A percentile compares a stretch with the other conserved stretches of the same genome.
Conservation (phyloP, 2,797 vertebrate genomes). For the Melanotaenia boesemani region DNA sequence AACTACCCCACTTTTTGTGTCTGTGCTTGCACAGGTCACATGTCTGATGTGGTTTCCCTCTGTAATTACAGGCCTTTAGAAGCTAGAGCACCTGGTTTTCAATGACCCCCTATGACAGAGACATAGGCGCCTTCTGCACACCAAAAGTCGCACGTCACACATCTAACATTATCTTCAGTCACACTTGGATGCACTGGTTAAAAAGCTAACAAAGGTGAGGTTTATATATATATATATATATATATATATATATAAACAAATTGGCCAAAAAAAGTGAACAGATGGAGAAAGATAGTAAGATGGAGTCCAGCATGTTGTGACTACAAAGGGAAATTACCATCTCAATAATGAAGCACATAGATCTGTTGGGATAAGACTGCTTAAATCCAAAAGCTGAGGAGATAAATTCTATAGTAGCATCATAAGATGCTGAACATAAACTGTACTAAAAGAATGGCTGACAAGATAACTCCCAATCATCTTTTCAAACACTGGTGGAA, state of each 20-base stretch:
- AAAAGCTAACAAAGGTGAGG: constrained; percentile 29
- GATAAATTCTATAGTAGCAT: not conserved
- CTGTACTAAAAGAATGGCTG: not conserved
- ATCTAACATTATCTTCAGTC: constrained; percentile 61
- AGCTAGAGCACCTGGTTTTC: constrained; percentile 76
- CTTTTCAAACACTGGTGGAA: not conserved
- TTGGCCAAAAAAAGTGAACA: not conserved
- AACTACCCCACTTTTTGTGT: constrained; percentile 54
- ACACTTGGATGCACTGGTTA: constrained; percentile 53
- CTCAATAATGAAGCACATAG: not conserved
- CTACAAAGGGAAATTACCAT: too few species aligned
- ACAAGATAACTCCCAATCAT: not conserved
- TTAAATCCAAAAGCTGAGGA: not conserved
- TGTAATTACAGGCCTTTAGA: constrained; percentile 77
- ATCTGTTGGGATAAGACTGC: not conserved
- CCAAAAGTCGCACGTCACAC: constrained; percentile 67
- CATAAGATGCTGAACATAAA: not conserved
- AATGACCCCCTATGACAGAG: constrained; percentile 70
- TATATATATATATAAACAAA: not conserved
- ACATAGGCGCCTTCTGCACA: constrained; percentile 60
- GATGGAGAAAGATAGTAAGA: not conserved
- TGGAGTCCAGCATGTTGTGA: too few species aligned
- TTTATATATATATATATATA: too few species aligned
- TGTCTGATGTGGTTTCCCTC: constrained; percentile 76
- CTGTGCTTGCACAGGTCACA: constrained; percentile 49